Conservation (phyloP, 2,888 invertebrate species). For the Coelinius sp. region DNA sequence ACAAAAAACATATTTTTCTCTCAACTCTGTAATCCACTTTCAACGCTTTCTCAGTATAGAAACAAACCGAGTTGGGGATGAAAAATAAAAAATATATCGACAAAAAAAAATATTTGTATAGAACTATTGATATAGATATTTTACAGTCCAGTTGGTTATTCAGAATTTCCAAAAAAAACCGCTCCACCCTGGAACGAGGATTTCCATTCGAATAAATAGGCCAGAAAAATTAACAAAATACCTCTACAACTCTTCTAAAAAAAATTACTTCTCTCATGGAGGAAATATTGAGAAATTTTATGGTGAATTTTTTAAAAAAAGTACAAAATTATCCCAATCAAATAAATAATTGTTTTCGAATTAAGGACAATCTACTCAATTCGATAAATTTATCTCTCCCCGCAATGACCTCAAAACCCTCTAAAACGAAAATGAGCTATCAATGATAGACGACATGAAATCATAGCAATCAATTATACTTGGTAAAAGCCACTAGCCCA, state of each 20-base stretch:
- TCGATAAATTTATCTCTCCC: too few species aligned
- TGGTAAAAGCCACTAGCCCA: constrained; percentile 9
- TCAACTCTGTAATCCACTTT: not conserved
- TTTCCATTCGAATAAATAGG: not conserved
- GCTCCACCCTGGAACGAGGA: not conserved
- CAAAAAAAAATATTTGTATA: not conserved
- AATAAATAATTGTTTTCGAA: too few species aligned
- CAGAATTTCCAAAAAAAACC: not conserved
- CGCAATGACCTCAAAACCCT: not conserved
- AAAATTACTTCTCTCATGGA: not conserved
- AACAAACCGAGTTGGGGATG: not conserved
- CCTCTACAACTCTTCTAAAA: not conserved
- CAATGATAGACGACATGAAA: constrained; percentile 13
- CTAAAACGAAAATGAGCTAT: constrained; percentile 20
- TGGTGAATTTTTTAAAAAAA: too few species aligned
- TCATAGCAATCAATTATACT: constrained; percentile 23
- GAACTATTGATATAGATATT: not conserved
- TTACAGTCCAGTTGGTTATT: not conserved
- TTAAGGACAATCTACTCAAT: too few species aligned
- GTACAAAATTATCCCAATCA: too few species aligned
- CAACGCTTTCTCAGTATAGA: not conserved
- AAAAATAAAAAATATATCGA: not conserved
- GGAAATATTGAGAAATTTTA: too few species aligned
- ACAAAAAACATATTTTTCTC: not conserved
- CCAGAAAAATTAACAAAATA: not conserved